These are phyloP conservation scores for Piscicola geometra DNA, from an alignment of 2,888 invertebrate species.

Conservation along the genomic window DNA sequence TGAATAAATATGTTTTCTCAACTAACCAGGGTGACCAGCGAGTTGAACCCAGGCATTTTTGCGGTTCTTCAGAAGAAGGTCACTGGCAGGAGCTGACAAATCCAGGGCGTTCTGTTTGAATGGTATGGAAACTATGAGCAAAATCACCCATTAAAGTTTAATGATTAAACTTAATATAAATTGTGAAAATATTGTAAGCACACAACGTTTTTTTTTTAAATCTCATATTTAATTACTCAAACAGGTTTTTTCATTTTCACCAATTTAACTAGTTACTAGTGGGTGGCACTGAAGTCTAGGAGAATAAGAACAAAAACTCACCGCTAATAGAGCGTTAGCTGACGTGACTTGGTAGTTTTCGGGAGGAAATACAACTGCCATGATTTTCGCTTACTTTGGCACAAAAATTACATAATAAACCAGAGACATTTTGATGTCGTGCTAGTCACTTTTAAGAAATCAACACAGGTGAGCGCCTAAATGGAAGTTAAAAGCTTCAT, in stretches of 20 bases:
- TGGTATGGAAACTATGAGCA: background rate
- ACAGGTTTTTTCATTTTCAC: too few relatives aligned
- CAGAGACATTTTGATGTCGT: background rate
- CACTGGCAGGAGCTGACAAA: constrained; percentile 82
- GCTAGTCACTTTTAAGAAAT: too few relatives aligned
- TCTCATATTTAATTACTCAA: too few relatives aligned
- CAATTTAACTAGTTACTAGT: too few relatives aligned
- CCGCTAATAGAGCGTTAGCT: constrained; percentile 24
- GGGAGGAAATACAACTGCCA: constrained; percentile 26
- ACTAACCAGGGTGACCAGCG: constrained; percentile 69
- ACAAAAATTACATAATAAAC: background rate
- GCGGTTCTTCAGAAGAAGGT: constrained; percentile 66
- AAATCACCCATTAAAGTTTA: background rate
- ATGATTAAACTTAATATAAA: too few relatives aligned
- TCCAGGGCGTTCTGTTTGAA: constrained; percentile 79
- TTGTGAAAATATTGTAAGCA: too few relatives aligned
- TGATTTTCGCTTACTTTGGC: background rate
- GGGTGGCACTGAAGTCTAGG: background rate
- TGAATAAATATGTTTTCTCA: background rate
- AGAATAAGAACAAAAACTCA: constrained; percentile 1
- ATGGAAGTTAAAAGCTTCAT: too few relatives aligned
- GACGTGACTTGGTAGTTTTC: constrained; percentile 25
- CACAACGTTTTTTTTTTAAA: too few relatives aligned
- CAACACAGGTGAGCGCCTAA: too few relatives aligned
- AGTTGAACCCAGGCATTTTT: constrained; percentile 76